A percentile compares a stretch with the other conserved stretches of the same genome.
Evolutionary conservation across 2,888 invertebrate species (phyloP).

Genomic region (Idaea aversata): DNA sequence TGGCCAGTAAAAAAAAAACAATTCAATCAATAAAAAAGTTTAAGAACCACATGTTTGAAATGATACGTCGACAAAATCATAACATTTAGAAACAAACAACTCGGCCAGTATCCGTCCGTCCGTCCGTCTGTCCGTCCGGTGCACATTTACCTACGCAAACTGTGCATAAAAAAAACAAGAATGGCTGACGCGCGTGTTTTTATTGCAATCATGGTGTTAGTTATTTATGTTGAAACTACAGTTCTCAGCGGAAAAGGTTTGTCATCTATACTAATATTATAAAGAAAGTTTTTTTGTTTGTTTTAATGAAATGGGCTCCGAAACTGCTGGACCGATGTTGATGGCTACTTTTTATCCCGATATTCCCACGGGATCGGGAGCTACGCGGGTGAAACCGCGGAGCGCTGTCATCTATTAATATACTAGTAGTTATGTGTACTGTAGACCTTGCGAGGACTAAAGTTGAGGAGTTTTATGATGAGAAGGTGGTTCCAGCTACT

Average conservation of each 20-base stretch:
- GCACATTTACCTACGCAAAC: conserved; percentile 2
- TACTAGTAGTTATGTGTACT: too few relatives aligned
- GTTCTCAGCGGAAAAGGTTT: conserved; percentile 36
- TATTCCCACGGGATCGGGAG: too few relatives aligned
- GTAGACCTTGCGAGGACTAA: too few relatives aligned
- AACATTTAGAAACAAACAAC: conserved; percentile 45
- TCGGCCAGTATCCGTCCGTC: conserved; percentile 34
- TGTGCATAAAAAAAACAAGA: background rate
- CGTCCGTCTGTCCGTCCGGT: conserved; percentile 22
- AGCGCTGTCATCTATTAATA: too few relatives aligned
- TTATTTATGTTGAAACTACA: conserved; percentile 28
- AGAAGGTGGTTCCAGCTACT: too few relatives aligned
- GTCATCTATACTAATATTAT: conserved; percentile 10
- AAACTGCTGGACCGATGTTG: too few relatives aligned
- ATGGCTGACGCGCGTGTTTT: conserved; percentile 27
- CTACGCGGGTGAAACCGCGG: too few relatives aligned
- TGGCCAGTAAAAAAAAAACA: conserved; percentile 1
- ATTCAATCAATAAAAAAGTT: conserved; percentile 31
- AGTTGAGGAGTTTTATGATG: too few relatives aligned
- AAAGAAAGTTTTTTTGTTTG: too few relatives aligned
- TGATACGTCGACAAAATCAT: conserved; percentile 47
- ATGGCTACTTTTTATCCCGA: too few relatives aligned
- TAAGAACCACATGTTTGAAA: conserved; percentile 41
- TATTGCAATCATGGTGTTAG: conserved; percentile 29
- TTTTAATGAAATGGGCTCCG: too few relatives aligned